phyloP scores from a whole-genome alignment of 2,888 invertebrate genomes.

The Rhagophthalmus giganteus region DNA sequence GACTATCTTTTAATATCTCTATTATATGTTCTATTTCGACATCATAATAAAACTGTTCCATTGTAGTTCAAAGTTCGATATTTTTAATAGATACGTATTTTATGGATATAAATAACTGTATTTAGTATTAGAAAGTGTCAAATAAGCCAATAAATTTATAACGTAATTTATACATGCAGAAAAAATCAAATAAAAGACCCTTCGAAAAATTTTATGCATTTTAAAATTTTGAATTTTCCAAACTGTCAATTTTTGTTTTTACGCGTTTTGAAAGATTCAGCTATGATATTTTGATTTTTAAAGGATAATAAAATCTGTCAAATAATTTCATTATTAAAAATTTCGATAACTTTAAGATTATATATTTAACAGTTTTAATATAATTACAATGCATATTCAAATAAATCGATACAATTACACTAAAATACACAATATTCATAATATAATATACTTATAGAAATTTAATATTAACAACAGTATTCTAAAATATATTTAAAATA shows the following conservation, averaged over 20 bases:
- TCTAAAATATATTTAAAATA: slow-evolving; percentile 27
- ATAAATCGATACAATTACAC: too few species aligned
- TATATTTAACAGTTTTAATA: too few species aligned
- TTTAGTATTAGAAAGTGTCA: slow-evolving; percentile 38
- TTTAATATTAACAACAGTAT: slow-evolving; percentile 27
- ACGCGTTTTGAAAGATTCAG: too few species aligned
- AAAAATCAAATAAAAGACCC: slow-evolving; percentile 36
- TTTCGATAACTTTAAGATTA: too few species aligned
- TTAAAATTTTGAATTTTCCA: slow-evolving; percentile 40
- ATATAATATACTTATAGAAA: too few species aligned
- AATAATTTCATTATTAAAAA: too few species aligned
- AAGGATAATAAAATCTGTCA: too few species aligned
- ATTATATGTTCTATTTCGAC: slow-evolving; percentile 47
- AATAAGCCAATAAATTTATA: slow-evolving; percentile 41
- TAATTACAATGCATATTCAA: too few species aligned
- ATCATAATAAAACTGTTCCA: slow-evolving; percentile 39
- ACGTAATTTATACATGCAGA: slow-evolving; percentile 43
- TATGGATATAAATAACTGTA: slow-evolving; percentile 37
- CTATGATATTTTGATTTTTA: too few species aligned
- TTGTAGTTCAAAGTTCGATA: slow-evolving; percentile 21
- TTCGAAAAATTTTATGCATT: slow-evolving; percentile 41
- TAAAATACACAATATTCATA: too few species aligned
- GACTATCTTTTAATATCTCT: slow-evolving; percentile 53
- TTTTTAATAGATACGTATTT: slow-evolving; percentile 17
- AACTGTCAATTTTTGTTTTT: slow-evolving; percentile 26